Conservation (phyloP, 2,888 invertebrate genomes). For the Silvanus unidentatus region DNA sequence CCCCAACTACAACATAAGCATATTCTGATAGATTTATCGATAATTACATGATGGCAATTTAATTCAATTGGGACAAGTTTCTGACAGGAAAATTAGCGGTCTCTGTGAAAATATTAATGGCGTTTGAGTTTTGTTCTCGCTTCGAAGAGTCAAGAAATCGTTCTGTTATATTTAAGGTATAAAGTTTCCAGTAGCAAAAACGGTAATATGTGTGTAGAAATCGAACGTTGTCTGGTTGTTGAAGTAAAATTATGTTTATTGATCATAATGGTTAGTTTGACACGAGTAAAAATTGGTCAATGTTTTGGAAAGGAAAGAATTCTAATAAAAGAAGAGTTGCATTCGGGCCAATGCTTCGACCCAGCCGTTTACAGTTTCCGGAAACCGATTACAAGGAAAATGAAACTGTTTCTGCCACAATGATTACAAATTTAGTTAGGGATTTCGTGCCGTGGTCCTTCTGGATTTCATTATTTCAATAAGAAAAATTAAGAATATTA, state of each 20-base stretch:
- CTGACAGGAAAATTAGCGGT: too few relatives aligned
- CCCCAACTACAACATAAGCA: background rate
- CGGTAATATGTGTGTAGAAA: too few relatives aligned
- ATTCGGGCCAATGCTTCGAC: conserved; percentile 32
- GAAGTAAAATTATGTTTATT: conserved; percentile 36
- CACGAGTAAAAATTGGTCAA: conserved; percentile 42
- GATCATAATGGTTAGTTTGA: conserved; percentile 44
- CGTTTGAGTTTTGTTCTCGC: too few relatives aligned
- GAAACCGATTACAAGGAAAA: conserved; percentile 36
- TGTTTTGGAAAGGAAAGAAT: conserved; percentile 44
- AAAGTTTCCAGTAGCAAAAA: too few relatives aligned
- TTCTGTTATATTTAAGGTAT: too few relatives aligned
- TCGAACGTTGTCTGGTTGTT: too few relatives aligned
- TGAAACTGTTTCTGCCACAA: conserved; percentile 31
- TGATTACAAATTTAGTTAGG: conserved; percentile 1
- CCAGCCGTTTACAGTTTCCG: conserved; percentile 31
- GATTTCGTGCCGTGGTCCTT: background rate
- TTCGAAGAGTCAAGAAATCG: too few relatives aligned
- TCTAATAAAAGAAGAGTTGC: conserved; percentile 41
- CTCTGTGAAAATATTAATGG: too few relatives aligned
- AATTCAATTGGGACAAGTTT: too few relatives aligned
- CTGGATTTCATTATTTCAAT: too few relatives aligned
- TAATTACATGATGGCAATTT: background rate
- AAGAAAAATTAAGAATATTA: too few relatives aligned
- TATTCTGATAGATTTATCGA: conserved; percentile 1